A percentile compares a stretch with the other conserved stretches of the same genome.
phyloP scores from a whole-genome alignment of 2,113 vertebrate genomes.

The Sapajus apella region DNA sequence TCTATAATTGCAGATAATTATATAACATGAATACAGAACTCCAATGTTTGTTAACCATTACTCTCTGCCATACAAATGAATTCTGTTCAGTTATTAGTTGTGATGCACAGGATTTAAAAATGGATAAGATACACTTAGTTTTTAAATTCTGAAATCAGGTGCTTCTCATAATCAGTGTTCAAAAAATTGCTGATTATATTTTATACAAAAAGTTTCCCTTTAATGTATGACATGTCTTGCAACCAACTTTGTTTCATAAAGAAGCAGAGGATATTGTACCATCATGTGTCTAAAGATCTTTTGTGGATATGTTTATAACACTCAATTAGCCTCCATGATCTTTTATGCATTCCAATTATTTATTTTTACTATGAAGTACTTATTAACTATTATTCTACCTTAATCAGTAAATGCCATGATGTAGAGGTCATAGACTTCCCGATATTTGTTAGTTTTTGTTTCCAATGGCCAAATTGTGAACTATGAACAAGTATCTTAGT shows the following conservation, averaged over 20 bases:
- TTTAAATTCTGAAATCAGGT: constrained; percentile 2
- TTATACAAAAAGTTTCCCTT: background rate
- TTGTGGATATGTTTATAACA: background rate
- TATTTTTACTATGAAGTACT: background rate
- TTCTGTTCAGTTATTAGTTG: constrained; percentile 7
- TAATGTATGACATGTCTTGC: background rate
- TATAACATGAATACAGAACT: constrained; percentile 30
- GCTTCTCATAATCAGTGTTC: background rate
- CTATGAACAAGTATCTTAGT: background rate
- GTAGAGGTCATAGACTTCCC: background rate
- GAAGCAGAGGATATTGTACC: background rate
- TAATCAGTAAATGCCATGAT: background rate
- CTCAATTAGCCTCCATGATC: background rate
- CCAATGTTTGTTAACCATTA: constrained; percentile 14
- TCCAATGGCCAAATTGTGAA: background rate
- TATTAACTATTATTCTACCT: background rate
- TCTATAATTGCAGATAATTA: constrained; percentile 35
- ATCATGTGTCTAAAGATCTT: background rate
- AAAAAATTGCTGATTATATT: background rate
- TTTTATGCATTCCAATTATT: background rate
- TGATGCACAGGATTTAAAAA: background rate
- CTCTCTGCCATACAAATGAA: background rate
- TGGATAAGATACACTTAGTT: background rate
- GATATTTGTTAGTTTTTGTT: background rate
- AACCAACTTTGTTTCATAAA: background rate